Evolutionary conservation across 2,888 invertebrate species (phyloP), one percentile per base, ranked within the genome.

Genomic region (Pogonocherus hispidulus): DNA sequence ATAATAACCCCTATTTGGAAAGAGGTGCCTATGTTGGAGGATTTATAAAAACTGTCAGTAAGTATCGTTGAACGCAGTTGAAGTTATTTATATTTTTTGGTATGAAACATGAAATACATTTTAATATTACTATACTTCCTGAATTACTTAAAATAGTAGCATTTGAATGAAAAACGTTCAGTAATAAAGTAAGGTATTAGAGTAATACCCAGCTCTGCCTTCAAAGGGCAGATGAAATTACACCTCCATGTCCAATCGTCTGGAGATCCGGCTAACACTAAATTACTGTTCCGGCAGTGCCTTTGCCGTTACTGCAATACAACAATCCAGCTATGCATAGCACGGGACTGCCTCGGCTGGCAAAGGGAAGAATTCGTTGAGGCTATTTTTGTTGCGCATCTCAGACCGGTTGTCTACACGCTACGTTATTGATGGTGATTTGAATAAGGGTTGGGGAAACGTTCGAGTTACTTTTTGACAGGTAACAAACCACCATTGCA

Each of bases 311-410:
- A 35, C 55, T 56, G 55, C 55, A 56, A 5, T 56, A 56, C 37
- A 56, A 37, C 6, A 19, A 41, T 6, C 55, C 55, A 56, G 8
- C 37, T 18, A 19, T 14, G 55, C 41, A 56, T 19, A 56, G 20
- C n/a, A 56, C 37, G 20, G 14, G 20, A 56, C 20, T 9, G 2
- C 2, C 8, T 2, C 37, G 41, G 3, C 5, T 20, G 16, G 19
- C 41, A 20, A 11, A 19, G n/a, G 20, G 37, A 37, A 20, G 20
- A 56, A 37, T 56, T 20, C n/a, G 14, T 3, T 4, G 1, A 22
- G 55, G 20, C 55, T 19, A 22, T 41, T n/a, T n/a, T 41, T 56
- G 55, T 56, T 56, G 55, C 55, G 55, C 55, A 56, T 56, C 35
- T 41, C 22, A 37, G 8, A 37, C 41, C 20, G 19, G n/a, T 41